Evolutionary conservation across 2,888 invertebrate genomes (phyloP).

Genomic region (Drosophila siamana): DNA sequence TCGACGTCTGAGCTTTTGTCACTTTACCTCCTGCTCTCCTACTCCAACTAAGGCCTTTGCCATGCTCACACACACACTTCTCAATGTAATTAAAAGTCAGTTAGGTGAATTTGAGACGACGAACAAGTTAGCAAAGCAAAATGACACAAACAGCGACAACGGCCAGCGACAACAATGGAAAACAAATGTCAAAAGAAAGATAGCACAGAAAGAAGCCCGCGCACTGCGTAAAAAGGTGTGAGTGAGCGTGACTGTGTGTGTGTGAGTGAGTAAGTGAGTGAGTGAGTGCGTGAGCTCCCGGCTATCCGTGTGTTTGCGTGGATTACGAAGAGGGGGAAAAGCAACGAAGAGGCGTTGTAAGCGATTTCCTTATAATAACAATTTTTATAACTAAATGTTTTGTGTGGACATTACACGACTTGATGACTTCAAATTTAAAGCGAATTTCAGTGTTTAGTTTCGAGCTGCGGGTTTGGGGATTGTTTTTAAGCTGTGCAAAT

Average conservation of each 20-base stretch:
- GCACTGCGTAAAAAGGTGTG: constrained; percentile 17
- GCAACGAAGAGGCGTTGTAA: constrained; percentile 49
- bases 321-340: background rate
- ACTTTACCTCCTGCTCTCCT: constrained; percentile 17
- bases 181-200: constrained; percentile 12
- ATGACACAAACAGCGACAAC: constrained; percentile 42
- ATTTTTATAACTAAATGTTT: constrained; percentile 66
- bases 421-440: constrained; percentile 54
- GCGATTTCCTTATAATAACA: constrained; percentile 72
- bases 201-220: constrained; percentile 9
- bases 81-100: constrained; percentile 65
- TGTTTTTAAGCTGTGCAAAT: constrained; percentile 4
- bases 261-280: background rate
- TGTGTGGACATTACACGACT: constrained; percentile 46
- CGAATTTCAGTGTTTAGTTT: constrained; percentile 44
- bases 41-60: background rate
- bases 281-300: background rate
- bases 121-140: constrained; percentile 58
- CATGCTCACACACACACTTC: background rate
- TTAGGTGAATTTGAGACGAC: constrained; percentile 67
- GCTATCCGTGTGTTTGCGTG: background rate
- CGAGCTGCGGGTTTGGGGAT: constrained; percentile 8
- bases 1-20: constrained; percentile 51
- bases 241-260: background rate
- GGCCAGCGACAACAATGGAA: constrained; percentile 21